Conservation (phyloP, 1,140 invertebrate species). For the Augochlora pura region DNA sequence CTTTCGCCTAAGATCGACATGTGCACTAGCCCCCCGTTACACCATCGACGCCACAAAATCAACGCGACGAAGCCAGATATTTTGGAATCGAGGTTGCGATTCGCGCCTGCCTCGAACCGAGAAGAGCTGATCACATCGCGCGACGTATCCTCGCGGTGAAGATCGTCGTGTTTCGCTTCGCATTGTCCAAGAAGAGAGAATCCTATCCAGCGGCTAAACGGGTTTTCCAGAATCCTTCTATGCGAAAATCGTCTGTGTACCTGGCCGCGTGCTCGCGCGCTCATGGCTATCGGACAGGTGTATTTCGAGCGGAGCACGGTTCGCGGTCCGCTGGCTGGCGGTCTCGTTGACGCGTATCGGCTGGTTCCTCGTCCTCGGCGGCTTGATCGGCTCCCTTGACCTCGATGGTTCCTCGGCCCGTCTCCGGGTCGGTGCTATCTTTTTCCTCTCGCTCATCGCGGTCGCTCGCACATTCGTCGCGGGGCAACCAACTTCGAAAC, state of each 20-base stretch:
- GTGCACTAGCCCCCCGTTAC: no score
- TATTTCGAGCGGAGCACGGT: slow-evolving; percentile 31
- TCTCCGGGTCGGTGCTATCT: slow-evolving; percentile 58
- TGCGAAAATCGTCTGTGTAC: background rate
- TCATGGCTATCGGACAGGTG: background rate
- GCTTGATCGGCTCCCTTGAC: slow-evolving; percentile 51
- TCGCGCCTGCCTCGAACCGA: no score
- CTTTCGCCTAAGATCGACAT: no score
- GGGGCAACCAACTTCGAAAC: background rate
- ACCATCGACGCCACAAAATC: no score
- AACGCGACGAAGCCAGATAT: no score
- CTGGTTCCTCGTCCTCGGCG: background rate
- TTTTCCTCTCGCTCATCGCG: slow-evolving; percentile 69
- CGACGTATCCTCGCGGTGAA: no score
- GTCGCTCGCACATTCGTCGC: slow-evolving; percentile 48
- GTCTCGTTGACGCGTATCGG: slow-evolving; percentile 25
- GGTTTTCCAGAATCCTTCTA: no score
- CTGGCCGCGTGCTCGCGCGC: background rate
- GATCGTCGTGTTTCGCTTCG: no score
- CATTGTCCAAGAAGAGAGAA: no score
- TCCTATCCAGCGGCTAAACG: background rate
- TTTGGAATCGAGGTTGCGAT: no score
- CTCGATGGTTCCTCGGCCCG: slow-evolving; percentile 47
- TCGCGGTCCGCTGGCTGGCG: slow-evolving; percentile 4
- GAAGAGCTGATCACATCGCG: no score